Percentiles rank a stretch among this genome's conserved stretches.
phyloP scores from a whole-genome alignment of 2,113 vertebrate species.

The Syrrhaptes paradoxus region DNA sequence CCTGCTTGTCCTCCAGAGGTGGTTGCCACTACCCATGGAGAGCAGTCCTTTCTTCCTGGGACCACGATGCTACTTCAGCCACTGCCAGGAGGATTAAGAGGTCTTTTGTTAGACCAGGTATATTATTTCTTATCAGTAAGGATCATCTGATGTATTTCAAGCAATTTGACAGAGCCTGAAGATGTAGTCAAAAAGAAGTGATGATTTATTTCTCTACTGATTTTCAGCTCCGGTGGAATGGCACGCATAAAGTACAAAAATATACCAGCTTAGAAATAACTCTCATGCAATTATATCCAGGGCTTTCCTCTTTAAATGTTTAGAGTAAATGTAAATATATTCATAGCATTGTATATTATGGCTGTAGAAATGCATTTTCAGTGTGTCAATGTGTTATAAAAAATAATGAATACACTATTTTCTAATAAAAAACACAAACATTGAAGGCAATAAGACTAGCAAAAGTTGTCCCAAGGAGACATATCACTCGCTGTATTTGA shows the following conservation, averaged over 20 bases:
- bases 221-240: not conserved
- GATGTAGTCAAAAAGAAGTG: not conserved
- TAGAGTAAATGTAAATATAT: constrained; percentile 52
- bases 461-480: constrained; percentile 17
- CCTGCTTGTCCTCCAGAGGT: fast-evolving
- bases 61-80: fast-evolving
- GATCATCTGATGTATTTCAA: not conserved
- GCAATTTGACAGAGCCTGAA: not conserved
- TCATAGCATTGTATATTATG: constrained; percentile 1
- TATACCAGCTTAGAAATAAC: not conserved
- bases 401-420: constrained; percentile 24
- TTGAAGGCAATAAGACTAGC: not conserved
- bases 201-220: not conserved
- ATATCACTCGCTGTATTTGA: not conserved
- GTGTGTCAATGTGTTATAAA: constrained; percentile 16
- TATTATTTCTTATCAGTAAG: not conserved
- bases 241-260: not conserved
- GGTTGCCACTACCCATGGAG: fast-evolving
- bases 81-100: not conserved
- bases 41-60: fast-evolving
- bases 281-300: not conserved
- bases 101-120: not conserved
- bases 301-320: constrained; percentile 32
- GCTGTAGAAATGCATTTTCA: constrained; percentile 14
- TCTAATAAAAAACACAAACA: constrained; percentile 12